Conservation (phyloP, 1,140 invertebrate species). For the Halesus radiatus region DNA sequence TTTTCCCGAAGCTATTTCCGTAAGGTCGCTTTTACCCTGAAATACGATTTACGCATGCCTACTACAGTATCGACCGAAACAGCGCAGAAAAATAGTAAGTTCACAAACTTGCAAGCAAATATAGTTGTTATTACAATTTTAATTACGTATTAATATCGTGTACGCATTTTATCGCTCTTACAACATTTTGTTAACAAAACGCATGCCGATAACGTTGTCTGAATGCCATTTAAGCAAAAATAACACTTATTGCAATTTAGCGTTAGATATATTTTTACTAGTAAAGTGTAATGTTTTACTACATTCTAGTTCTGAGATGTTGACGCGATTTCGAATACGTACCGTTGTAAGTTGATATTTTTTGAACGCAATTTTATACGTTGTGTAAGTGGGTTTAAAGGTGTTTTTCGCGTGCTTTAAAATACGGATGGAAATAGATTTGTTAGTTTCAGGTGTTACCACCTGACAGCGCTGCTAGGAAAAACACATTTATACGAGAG, state of each 20-base stretch:
- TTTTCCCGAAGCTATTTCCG: conserved; percentile 21
- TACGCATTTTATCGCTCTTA: not conserved
- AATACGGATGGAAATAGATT: conserved; percentile 46
- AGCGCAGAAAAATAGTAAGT: not conserved
- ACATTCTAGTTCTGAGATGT: no score
- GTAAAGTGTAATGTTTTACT: no score
- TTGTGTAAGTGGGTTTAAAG: no score
- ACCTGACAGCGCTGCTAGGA: conserved; percentile 30
- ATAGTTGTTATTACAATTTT: not conserved
- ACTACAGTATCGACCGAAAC: conserved; percentile 41
- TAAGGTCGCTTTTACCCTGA: conserved; percentile 8
- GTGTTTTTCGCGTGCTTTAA: not conserved
- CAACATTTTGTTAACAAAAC: not conserved
- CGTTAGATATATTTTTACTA: no score
- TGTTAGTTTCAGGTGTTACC: conserved; percentile 42
- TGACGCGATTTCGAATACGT: no score
- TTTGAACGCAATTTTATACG: no score
- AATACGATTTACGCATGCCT: conserved; percentile 29
- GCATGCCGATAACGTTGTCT: no score
- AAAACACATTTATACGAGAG: conserved; percentile 7
- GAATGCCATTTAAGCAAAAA: no score
- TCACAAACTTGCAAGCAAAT: not conserved
- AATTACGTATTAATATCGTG: not conserved
- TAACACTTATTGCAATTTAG: no score
- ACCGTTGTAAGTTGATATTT: no score